Percentiles rank a stretch among this genome's conserved stretches.
Conservation (phyloP, 2,888 invertebrate species). For the Tromatobia lineatoria region DNA sequence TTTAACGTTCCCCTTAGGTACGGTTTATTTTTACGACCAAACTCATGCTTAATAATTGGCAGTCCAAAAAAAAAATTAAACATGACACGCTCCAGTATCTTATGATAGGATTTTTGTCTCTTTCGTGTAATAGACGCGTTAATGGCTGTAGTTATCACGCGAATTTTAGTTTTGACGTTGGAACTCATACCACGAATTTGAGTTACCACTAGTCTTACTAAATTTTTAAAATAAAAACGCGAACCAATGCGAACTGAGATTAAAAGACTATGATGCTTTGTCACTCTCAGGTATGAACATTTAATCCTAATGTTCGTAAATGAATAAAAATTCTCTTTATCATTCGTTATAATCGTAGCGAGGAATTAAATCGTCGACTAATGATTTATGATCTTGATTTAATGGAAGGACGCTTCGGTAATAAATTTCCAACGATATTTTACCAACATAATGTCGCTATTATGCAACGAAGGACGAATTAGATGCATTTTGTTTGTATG, state of each 20-base stretch:
- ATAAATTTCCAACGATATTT: neutral
- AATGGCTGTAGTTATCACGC: neutral
- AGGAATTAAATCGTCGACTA: neutral
- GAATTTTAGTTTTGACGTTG: constrained; percentile 55
- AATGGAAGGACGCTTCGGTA: neutral
- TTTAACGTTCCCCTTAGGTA: too few relatives aligned
- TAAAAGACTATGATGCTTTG: constrained; percentile 18
- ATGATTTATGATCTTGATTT: constrained; percentile 5
- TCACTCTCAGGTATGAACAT: constrained; percentile 31
- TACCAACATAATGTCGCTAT: neutral
- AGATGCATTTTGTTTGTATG: constrained; percentile 57
- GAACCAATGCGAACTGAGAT: neutral
- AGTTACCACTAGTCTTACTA: constrained; percentile 29
- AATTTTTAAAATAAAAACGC: neutral
- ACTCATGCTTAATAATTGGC: too few relatives aligned
- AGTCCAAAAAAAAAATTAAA: too few relatives aligned
- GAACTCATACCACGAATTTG: constrained; percentile 46
- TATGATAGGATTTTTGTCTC: neutral
- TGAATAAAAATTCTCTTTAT: neutral
- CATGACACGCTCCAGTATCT: too few relatives aligned
- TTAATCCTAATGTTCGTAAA: constrained; percentile 43
- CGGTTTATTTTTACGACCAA: too few relatives aligned
- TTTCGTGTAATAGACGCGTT: constrained; percentile 11
- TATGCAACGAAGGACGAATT: constrained; percentile 27
- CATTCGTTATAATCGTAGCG: neutral